These are phyloP conservation scores for Calameuta idolon DNA, from an alignment of 2,888 invertebrate species.

Conservation along the genomic window DNA sequence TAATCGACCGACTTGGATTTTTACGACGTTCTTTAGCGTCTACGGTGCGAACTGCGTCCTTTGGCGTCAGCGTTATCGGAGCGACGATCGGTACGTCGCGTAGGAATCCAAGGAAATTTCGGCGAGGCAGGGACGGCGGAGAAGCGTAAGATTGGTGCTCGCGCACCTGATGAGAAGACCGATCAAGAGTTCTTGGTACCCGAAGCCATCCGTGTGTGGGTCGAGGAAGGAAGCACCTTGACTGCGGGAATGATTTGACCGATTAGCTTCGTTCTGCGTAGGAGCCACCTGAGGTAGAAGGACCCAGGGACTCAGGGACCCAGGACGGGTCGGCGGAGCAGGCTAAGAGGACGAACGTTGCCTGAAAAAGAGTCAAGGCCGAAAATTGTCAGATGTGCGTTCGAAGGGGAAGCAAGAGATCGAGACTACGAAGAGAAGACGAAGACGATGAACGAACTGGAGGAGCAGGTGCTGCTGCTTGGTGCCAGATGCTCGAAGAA, in stretches of 20 bases:
- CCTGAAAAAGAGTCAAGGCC: no score
- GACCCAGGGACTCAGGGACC: no score
- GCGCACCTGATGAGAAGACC: slow-evolving; percentile 15
- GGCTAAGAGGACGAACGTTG: no score
- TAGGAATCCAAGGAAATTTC: slow-evolving; percentile 16
- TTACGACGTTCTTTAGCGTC: slow-evolving; percentile 16
- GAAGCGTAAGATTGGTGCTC: not conserved
- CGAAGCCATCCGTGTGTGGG: slow-evolving; percentile 25
- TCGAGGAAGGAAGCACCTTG: slow-evolving; percentile 25
- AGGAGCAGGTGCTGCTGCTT: no score
- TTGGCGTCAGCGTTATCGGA: not conserved
- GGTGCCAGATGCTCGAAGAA: no score
- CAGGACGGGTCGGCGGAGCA: no score
- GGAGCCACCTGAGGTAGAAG: not conserved
- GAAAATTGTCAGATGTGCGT: no score
- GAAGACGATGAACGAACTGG: no score
- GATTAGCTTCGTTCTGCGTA: slow-evolving; percentile 23
- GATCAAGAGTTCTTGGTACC: slow-evolving; percentile 12
- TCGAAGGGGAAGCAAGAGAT: no score
- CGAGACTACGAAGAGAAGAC: no score
- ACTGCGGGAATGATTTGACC: slow-evolving; percentile 27
- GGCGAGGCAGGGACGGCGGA: slow-evolving; percentile 10
- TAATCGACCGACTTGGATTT: slow-evolving; percentile 3
- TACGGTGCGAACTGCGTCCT: slow-evolving; percentile 15
- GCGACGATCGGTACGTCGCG: slow-evolving; percentile 3